phyloP scores from a whole-genome alignment of 2,113 vertebrate genomes.

The Megaceryle torquata region DNA sequence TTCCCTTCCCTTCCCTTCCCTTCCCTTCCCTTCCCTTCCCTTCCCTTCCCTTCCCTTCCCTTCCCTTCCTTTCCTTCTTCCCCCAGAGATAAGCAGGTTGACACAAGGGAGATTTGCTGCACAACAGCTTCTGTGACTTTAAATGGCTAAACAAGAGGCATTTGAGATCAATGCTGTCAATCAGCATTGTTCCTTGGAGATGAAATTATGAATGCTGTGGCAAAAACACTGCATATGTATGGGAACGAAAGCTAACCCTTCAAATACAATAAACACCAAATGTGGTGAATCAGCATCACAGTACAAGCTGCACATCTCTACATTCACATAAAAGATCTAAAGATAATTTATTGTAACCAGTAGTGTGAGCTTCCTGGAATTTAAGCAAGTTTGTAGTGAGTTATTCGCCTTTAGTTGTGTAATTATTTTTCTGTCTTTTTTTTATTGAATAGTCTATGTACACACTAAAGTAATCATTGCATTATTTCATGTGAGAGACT shows the following conservation, averaged over 20 bases:
- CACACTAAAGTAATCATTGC: not conserved
- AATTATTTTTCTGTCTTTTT: not conserved
- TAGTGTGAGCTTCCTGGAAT: not conserved
- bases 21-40: no score
- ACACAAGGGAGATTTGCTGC: not conserved
- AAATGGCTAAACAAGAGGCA: not conserved
- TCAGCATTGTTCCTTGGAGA: not conserved
- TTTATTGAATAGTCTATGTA: not conserved
- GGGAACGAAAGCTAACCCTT: not conserved
- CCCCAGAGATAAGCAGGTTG: not conserved
- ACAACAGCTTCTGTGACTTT: not conserved
- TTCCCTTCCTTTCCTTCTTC: not conserved
- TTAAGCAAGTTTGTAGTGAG: not conserved
- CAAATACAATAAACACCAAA: not conserved
- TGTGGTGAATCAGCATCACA: not conserved
- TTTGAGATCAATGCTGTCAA: not conserved
- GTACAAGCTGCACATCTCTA: not conserved
- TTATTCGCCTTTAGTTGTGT: slow-evolving; percentile 26
- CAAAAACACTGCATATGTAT: not conserved
- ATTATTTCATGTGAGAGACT: not conserved
- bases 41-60: no score
- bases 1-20: not conserved
- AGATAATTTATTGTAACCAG: not conserved
- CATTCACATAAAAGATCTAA: not conserved
- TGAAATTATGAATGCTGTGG: not conserved